A percentile compares a stretch with the other conserved stretches of the same genome.
Conservation (phyloP, 1,140 invertebrate species). For the Pseudomyrmex dendroicus region DNA sequence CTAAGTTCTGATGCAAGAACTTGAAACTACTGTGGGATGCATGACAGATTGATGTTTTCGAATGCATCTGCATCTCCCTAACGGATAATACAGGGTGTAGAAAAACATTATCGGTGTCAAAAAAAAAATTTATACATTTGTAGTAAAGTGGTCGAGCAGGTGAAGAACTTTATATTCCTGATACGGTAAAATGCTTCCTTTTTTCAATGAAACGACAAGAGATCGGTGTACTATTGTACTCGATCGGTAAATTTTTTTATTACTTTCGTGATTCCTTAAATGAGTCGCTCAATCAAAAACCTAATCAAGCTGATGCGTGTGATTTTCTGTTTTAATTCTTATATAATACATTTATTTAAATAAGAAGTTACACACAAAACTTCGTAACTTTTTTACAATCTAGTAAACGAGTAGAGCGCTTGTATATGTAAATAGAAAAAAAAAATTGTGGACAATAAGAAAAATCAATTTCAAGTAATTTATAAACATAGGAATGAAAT, state of each 20-base stretch:
- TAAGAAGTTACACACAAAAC: slow-evolving; percentile 4
- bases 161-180: slow-evolving; percentile 31
- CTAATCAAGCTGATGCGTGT: background rate
- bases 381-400: slow-evolving; percentile 23
- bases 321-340: slow-evolving; percentile 24
- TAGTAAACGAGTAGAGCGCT: slow-evolving; percentile 38
- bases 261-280: slow-evolving; percentile 26
- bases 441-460: slow-evolving; percentile 51
- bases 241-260: slow-evolving; percentile 2
- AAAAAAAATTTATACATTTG: slow-evolving; percentile 12
- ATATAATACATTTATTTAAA: slow-evolving; percentile 32
- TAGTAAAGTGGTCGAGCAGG: slow-evolving; percentile 19
- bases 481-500: slow-evolving; percentile 35
- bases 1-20: background rate
- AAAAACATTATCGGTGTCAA: slow-evolving; percentile 16
- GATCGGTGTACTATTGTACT: background rate
- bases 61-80: slow-evolving; percentile 18
- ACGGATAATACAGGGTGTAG: slow-evolving; percentile 51
- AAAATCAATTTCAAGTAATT: slow-evolving; percentile 54
- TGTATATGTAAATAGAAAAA: slow-evolving; percentile 50
- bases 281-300: slow-evolving; percentile 18
- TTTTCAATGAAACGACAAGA: slow-evolving; percentile 1
- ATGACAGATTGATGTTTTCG: slow-evolving; percentile 18
- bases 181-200: background rate
- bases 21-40: background rate